Evolutionary conservation across 2,113 vertebrate genomes (phyloP).

Genomic region (Thryonomys swinderianus): DNA sequence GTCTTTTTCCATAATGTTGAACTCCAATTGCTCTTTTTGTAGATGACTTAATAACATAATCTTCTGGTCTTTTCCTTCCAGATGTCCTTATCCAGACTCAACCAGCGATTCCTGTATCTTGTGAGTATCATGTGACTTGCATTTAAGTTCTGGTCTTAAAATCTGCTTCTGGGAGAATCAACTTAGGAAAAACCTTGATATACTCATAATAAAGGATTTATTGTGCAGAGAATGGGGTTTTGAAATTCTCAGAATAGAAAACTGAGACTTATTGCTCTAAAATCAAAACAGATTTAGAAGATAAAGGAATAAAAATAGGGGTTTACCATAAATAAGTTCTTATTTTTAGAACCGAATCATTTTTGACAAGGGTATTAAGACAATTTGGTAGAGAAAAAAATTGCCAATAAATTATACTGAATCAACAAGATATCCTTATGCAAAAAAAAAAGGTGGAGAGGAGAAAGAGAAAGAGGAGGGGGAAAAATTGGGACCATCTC

Average conservation of each 20-base stretch:
- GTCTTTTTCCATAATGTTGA: neutral
- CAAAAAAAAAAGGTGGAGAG: neutral
- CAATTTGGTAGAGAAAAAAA: neutral
- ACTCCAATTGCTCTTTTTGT: neutral
- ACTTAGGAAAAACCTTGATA: neutral
- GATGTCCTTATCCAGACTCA: neutral
- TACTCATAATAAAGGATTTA: neutral
- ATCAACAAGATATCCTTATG: neutral
- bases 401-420: neutral
- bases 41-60: neutral
- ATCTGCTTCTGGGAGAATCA: neutral
- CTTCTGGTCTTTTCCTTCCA: neutral
- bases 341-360: neutral
- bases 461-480: neutral
- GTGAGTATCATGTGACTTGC: neutral
- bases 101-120: neutral
- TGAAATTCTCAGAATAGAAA: neutral
- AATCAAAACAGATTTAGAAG: conserved; percentile 5
- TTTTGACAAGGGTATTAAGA: neutral
- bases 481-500: neutral
- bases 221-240: neutral
- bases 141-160: neutral
- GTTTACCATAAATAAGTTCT: neutral
- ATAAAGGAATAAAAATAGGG: neutral
- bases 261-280: neutral